Evolutionary conservation across 2,888 invertebrate genomes (phyloP).

Genomic region (Hofmannophila pseudospretella): DNA sequence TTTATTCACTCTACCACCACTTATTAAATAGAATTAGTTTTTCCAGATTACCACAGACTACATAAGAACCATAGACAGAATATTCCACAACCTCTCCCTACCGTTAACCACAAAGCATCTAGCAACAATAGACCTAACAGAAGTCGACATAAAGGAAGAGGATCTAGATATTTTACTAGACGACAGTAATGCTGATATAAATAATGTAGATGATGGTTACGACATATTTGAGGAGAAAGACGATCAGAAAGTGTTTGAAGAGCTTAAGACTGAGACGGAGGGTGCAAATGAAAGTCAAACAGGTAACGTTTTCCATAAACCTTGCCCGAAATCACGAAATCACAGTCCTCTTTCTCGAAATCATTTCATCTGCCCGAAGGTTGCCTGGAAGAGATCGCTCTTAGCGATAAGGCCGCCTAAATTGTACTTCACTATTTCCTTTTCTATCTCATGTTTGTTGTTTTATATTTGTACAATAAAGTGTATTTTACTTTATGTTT

Average conservation of each 20-base stretch:
- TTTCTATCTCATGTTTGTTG: no score
- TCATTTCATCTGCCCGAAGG: no score
- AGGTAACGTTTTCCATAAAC: no score
- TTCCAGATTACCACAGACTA: slow-evolving; percentile 14
- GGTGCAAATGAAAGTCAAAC: no score
- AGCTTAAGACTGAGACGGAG: not conserved
- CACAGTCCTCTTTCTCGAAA: no score
- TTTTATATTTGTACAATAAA: no score
- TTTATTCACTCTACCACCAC: no score
- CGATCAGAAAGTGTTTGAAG: slow-evolving; percentile 1
- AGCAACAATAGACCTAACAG: slow-evolving; percentile 8
- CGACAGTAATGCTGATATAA: slow-evolving; percentile 5
- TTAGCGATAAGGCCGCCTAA: no score
- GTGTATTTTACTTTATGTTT: no score
- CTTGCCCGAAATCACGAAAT: no score
- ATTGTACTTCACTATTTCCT: no score
- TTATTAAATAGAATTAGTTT: not conserved
- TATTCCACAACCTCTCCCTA: slow-evolving; percentile 9
- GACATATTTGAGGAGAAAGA: slow-evolving; percentile 7
- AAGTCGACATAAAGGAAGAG: slow-evolving; percentile 4
- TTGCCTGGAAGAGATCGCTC: no score
- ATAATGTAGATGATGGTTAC: slow-evolving; percentile 3
- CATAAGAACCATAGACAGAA: slow-evolving; percentile 13
- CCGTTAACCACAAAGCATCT: slow-evolving; percentile 9
- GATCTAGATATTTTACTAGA: slow-evolving; percentile 4